Evolutionary conservation across 2,797 vertebrate genomes (phyloP), one percentile per base, ranked within the genome.

Genomic region (Decapterus maruadsi): DNA sequence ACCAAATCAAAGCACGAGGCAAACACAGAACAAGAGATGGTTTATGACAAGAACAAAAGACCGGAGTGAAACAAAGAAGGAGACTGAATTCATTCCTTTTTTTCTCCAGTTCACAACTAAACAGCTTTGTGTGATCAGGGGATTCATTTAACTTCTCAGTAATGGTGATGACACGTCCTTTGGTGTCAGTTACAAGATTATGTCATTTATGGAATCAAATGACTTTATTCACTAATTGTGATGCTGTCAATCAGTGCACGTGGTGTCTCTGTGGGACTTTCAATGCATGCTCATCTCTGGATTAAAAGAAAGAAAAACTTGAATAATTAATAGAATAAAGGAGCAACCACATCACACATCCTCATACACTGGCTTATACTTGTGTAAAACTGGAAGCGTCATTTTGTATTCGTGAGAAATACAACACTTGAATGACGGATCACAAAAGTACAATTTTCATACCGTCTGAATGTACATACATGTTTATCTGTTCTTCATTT

Each of bases 1-100:
- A 74, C 20, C 9, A 42, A 78, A 75, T 75, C 65, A 80, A 84
- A 82, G 72, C 46, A 66, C 9, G 34, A 78, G 77, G 62, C 34
- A 58, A 67, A 61, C 60, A 66, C n/a, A 42, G 60, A 74, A 63
- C 72, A 70, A 63, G 53, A 55, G 59, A 67, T 60, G 60, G 57
- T 75, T 80, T 58, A 75, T 42, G 56, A 55, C 55, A 56, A 40
- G 46, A 63, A 75, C 13, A 46, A 61, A 19, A 56, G 68, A 64
- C 59, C 59, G 42, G 4, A 14, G 42, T 43, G 42, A 43, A 16
- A 43, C 13, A 43, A 16, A 43, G 42, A 43, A 13, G 8, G 8
- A 56, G 34, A 40, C 6, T 46, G 17, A 50, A 43, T 71, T 19
- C 26, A 6, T 8, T 65, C 29, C 8, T 13, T 68, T 61, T 46